A percentile compares a stretch with the other conserved stretches of the same genome.
These are phyloP conservation scores for Drosophila quadrilineata DNA, from an alignment of 1,140 invertebrate genomes.

Conservation along the genomic window DNA sequence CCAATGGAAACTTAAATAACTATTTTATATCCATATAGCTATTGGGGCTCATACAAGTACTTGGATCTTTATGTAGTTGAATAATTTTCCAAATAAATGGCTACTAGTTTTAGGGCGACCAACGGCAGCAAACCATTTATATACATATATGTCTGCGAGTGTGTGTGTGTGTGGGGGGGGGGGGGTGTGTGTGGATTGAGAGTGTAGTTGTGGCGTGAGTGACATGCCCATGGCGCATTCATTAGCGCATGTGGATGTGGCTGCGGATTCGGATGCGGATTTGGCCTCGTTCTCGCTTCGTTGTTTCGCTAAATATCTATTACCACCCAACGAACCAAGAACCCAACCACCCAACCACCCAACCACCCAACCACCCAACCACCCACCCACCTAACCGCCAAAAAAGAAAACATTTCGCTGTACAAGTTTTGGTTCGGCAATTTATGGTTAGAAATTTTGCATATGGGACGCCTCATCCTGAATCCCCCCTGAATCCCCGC, in stretches of 20 bases:
- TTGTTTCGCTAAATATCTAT: constrained; percentile 37
- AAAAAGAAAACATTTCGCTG: constrained; percentile 27
- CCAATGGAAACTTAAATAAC: no score
- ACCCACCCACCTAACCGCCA: neutral
- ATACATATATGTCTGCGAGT: constrained; percentile 3
- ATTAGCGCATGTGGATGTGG: constrained; percentile 55
- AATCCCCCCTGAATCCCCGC: neutral
- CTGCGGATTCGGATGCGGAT: constrained; percentile 22
- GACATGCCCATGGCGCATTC: constrained; percentile 42
- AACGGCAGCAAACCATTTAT: constrained; percentile 30
- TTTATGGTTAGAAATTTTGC: constrained; percentile 73
- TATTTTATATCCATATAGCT: no score
- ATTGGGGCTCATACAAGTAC: no score
- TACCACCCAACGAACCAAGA: neutral
- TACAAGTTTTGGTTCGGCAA: constrained; percentile 65
- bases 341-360: neutral
- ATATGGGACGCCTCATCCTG: constrained; percentile 43
- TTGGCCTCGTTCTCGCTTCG: constrained; percentile 41
- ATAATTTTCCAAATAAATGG: constrained; percentile 47
- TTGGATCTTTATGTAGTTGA: constrained; percentile 12
- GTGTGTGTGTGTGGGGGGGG: no score
- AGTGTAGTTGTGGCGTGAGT: no score
- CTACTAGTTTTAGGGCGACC: constrained; percentile 46
- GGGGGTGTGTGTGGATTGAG: no score
- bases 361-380: no score